These are phyloP conservation scores for Drepanosiphum platanoidis DNA, from an alignment of 2,888 invertebrate genomes.

Conservation along the genomic window DNA sequence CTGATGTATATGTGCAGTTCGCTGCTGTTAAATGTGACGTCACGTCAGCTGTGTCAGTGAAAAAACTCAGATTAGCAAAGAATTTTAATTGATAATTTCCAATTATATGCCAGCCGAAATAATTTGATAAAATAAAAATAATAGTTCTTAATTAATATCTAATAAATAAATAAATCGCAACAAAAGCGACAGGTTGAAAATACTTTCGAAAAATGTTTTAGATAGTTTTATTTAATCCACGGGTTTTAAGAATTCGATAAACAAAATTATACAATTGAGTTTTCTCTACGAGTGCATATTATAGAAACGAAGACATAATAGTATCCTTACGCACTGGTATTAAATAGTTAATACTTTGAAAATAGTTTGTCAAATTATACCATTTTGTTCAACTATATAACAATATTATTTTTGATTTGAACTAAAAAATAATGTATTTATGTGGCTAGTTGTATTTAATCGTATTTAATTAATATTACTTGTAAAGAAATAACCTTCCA, in stretches of 20 bases:
- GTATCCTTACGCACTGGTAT: neutral
- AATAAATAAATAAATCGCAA: neutral
- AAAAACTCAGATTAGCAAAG: slow-evolving; percentile 10
- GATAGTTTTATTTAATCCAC: neutral
- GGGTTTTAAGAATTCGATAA: neutral
- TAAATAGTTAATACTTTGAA: neutral
- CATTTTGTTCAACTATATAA: neutral
- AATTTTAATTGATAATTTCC: slow-evolving; percentile 33
- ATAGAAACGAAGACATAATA: neutral
- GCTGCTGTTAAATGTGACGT: slow-evolving; percentile 35
- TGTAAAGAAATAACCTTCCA: too few species aligned
- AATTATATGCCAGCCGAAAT: neutral
- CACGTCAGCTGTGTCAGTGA: slow-evolving; percentile 30
- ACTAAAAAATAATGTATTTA: too few species aligned
- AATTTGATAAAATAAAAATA: neutral
- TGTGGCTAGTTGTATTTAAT: too few species aligned
- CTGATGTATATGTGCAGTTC: slow-evolving; percentile 40
- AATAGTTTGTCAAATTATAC: neutral
- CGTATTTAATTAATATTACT: too few species aligned
- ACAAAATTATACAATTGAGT: neutral
- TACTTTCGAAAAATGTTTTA: neutral
- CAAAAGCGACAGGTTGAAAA: neutral
- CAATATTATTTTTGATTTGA: neutral
- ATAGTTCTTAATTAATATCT: neutral
- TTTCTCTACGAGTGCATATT: neutral